phyloP scores from a whole-genome alignment of 2,113 vertebrate species.

The Triplophysa rosa region DNA sequence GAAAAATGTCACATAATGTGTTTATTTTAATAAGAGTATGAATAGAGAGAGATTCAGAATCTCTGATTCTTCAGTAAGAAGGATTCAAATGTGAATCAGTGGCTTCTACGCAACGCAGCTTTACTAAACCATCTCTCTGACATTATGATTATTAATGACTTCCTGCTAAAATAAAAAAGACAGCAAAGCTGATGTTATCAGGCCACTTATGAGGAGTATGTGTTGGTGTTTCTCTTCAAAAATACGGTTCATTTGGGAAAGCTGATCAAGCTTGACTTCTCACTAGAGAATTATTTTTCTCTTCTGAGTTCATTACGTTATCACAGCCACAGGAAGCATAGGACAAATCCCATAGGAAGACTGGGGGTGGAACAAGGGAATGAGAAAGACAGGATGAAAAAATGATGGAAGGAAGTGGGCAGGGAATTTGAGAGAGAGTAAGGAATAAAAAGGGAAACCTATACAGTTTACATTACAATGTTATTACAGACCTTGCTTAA shows the following conservation, averaged over 20 bases:
- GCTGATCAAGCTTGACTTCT: constrained; percentile 21
- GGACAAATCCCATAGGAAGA: constrained; percentile 31
- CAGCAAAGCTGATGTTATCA: neutral
- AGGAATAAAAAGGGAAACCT: neutral
- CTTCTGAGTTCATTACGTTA: constrained; percentile 35
- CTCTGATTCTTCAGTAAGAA: neutral
- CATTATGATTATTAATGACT: constrained; percentile 39
- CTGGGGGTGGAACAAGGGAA: neutral
- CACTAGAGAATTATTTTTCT: constrained; percentile 28
- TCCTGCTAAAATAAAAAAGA: constrained; percentile 38
- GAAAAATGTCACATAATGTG: too few relatives aligned
- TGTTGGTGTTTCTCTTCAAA: constrained; percentile 8
- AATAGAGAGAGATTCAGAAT: too few relatives aligned
- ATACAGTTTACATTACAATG: too few relatives aligned
- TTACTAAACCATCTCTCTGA: constrained; percentile 11
- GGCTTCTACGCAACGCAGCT: neutral
- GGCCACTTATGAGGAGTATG: neutral
- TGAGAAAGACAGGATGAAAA: constrained; percentile 7
- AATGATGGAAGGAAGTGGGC: constrained; percentile 11
- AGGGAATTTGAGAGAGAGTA: neutral
- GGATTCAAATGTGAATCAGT: neutral
- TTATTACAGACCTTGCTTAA: too few relatives aligned
- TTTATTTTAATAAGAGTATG: too few relatives aligned
- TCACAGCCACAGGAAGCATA: constrained; percentile 45
- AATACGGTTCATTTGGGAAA: constrained; percentile 18